A percentile compares a stretch with the other conserved stretches of the same genome.
These are phyloP conservation scores for Notarius quadriscutis DNA, from an alignment of 2,113 vertebrate species.

Conservation along the genomic window DNA sequence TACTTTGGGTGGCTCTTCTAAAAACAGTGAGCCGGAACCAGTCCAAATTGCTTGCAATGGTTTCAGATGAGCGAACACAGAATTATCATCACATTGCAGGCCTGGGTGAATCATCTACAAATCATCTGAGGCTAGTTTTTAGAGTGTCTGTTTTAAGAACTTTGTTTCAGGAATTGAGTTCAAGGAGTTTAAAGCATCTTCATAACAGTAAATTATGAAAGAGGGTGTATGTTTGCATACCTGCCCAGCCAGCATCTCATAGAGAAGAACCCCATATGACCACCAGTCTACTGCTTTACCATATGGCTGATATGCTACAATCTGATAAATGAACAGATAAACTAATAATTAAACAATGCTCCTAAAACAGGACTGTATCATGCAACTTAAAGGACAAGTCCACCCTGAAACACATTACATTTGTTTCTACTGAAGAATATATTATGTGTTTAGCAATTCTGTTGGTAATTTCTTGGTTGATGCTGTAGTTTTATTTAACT, in stretches of 20 bases:
- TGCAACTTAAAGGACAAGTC: background rate
- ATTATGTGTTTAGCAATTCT: background rate
- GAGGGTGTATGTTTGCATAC: conserved; percentile 66
- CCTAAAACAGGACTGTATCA: background rate
- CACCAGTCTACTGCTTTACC: conserved; percentile 90
- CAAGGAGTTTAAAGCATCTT: background rate
- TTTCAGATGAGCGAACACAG: background rate
- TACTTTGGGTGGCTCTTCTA: background rate
- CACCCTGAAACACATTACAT: background rate
- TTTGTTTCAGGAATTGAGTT: background rate
- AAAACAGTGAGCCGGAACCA: background rate
- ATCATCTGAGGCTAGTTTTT: background rate
- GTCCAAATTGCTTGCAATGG: background rate
- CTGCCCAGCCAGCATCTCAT: conserved; percentile 92
- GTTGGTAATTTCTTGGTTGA: background rate
- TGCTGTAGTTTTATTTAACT: background rate
- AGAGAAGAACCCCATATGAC: conserved; percentile 89
- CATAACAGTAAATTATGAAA: conserved; percentile 44
- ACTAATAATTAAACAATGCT: background rate
- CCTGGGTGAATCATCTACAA: background rate
- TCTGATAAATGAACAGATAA: conserved; percentile 66
- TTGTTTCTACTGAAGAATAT: background rate
- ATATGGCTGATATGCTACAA: conserved; percentile 89
- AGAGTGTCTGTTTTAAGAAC: background rate
- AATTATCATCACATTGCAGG: background rate